Evolutionary conservation across 2,888 invertebrate genomes (phyloP).

Genomic region (Papilio demoleus): DNA sequence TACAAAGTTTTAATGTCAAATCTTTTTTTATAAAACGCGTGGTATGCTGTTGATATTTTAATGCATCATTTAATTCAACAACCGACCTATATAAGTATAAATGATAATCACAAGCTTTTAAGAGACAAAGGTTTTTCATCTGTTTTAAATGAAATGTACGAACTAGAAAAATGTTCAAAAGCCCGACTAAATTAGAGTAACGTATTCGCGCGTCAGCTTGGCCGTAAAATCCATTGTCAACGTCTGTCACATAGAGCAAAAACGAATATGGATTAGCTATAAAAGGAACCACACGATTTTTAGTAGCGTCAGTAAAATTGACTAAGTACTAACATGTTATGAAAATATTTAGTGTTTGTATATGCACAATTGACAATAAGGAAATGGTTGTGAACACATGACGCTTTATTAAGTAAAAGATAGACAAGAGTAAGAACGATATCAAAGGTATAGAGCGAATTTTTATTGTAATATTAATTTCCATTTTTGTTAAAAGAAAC

Average conservation of each 20-base stretch:
- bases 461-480: too few species aligned
- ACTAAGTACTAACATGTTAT: background rate
- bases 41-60: background rate
- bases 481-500: background rate
- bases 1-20: background rate
- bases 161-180: conserved; percentile 14
- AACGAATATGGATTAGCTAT: background rate
- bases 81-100: background rate
- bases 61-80: background rate
- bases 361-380: too few species aligned
- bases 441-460: too few species aligned
- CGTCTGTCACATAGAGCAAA: background rate
- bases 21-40: background rate
- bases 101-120: conserved; percentile 5
- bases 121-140: background rate
- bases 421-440: too few species aligned
- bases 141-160: conserved; percentile 12
- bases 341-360: too few species aligned
- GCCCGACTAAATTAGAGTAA: conserved; percentile 9
- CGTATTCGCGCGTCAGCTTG: conserved; percentile 3
- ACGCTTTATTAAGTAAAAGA: too few species aligned
- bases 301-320: background rate
- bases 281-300: background rate
- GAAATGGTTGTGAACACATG: too few species aligned
- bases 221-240: conserved; percentile 9